Base-by-base conservation (phyloP, 2,888 invertebrate genomes). In the Mythimna lalbum region DNA sequence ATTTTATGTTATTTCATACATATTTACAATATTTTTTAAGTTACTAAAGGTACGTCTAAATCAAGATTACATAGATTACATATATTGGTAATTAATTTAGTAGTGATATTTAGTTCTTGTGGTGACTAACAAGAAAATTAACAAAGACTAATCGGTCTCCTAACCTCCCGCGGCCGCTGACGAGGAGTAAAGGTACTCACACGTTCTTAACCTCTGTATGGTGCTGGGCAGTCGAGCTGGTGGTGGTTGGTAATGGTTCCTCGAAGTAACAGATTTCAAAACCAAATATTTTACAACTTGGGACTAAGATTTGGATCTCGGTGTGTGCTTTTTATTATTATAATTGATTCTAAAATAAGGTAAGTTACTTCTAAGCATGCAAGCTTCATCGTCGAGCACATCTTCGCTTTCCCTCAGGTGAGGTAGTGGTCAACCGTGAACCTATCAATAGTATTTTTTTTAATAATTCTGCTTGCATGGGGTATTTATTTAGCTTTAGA, bases 141-240 rank as follows among this genome's bases (percentile, higher is more conserved):
- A 63, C 69, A 33, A 27, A 27, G 57, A 86, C 87, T 86, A 87
- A 89, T 81, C 84, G 21, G 23, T 85, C 86, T 83, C 92, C 94
- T 93, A 89, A 91, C 94, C 89, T 94, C 94, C 93, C 95, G 91
- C 88, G 85, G 83, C 81, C 82, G 90, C 93, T 94, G 94, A 94
- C 86, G 94, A 93, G 94, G 94, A 94, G 88, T 93, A 94, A 92
- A 91, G 93, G 92, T 87, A 86, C 67, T 84, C 76, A 82, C 80
- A 55, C 14, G 23, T 55, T 78, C 88, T 68, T 60, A 75, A 65
- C 59, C 70, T 68, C 23, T 31, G 64, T 62, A 57, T 68, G 80
- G 78, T 75, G 68, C 10, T 63, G 80, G 80, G 68, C 64, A 52
- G 27, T 47, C 17, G 12, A 7, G 0, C 21, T 50, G 78, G 73